phyloP scores from a whole-genome alignment of 2,113 vertebrate species.

The Oenanthe oenanthe region DNA sequence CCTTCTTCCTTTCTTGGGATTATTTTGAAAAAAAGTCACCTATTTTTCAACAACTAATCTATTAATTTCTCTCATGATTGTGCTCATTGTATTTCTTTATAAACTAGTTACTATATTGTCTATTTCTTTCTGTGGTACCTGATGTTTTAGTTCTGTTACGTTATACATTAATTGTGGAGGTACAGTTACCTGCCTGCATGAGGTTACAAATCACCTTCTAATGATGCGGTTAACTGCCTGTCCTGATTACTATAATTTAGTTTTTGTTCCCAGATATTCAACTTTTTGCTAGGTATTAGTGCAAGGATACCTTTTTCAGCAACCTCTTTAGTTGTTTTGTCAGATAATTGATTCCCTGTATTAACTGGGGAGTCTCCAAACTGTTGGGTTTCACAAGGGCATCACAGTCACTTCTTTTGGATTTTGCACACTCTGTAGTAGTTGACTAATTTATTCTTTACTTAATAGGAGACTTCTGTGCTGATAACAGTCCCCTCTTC shows the following conservation, averaged over 20 bases:
- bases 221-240: not conserved
- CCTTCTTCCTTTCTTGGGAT: not conserved
- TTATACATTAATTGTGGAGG: not conserved
- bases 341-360: not conserved
- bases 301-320: not conserved
- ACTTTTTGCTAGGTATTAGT: not conserved
- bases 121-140: not conserved
- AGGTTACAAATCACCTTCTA: not conserved
- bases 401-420: too few relatives aligned
- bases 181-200: not conserved
- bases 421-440: too few relatives aligned
- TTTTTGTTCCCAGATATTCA: not conserved
- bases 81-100: not conserved
- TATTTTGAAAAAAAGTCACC: not conserved
- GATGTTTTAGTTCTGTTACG: not conserved
- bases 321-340: not conserved
- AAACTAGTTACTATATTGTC: not conserved
- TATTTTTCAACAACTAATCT: not conserved
- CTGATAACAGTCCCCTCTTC: not conserved
- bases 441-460: not conserved
- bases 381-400: too few relatives aligned
- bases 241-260: not conserved
- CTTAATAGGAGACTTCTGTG: not conserved
- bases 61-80: not conserved
- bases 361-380: too few relatives aligned